A percentile compares a stretch with the other conserved stretches of the same genome.
These are phyloP conservation scores for Microcebus tavaratra DNA, from an alignment of 2,113 vertebrate genomes.

Conservation along the genomic window DNA sequence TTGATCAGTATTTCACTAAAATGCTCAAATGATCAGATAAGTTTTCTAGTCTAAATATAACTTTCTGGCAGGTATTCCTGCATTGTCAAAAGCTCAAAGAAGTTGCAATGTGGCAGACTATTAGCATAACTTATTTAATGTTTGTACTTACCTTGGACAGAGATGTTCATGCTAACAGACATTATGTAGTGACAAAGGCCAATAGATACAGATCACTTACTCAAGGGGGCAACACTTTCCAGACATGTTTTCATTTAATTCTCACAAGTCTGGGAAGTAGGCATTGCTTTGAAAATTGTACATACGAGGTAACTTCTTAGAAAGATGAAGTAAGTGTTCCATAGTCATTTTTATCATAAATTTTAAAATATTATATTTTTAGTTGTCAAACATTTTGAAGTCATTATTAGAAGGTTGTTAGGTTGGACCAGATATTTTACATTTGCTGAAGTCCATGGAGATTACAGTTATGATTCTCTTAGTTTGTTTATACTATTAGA, in stretches of 20 bases:
- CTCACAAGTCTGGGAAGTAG: not conserved
- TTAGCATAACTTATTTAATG: not conserved
- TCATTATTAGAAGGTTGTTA: not conserved
- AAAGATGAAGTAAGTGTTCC: conserved; percentile 8
- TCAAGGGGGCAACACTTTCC: not conserved
- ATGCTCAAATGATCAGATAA: not conserved
- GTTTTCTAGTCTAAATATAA: not conserved
- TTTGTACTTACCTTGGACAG: not conserved
- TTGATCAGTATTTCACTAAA: not conserved
- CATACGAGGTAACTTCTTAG: not conserved
- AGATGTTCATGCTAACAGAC: not conserved
- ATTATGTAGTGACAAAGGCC: not conserved
- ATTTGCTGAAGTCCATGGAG: not conserved
- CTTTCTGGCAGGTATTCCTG: not conserved
- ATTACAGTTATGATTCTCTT: not conserved
- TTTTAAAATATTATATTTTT: not conserved
- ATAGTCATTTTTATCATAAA: not conserved
- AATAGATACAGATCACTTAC: not conserved
- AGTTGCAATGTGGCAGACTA: not conserved
- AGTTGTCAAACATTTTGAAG: conserved; percentile 6
- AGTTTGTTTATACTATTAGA: not conserved
- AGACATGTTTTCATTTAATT: not conserved
- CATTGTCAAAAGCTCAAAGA: not conserved
- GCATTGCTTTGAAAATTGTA: conserved; percentile 4
- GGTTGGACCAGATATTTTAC: not conserved